These are phyloP conservation scores for Nasonia vitripennis DNA, from an alignment of 1,140 invertebrate species.

Conservation along the genomic window DNA sequence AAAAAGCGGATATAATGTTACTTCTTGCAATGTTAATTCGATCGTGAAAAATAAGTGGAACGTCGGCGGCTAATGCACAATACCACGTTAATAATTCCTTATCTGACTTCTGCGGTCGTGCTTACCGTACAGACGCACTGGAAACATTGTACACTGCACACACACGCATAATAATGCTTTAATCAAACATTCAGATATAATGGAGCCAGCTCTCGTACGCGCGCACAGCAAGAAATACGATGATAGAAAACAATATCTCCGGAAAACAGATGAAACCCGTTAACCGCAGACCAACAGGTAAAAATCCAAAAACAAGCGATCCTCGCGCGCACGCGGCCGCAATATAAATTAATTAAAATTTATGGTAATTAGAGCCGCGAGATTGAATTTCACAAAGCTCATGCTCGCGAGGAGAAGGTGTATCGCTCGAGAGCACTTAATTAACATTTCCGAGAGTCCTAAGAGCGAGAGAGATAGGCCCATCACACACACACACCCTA, in stretches of 20 bases:
- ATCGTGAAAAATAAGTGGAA: neutral
- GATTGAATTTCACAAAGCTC: conserved; percentile 47
- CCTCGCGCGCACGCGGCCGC: neutral
- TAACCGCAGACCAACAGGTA: neutral
- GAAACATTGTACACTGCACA: neutral
- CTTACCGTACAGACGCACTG: neutral
- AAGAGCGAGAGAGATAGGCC: neutral
- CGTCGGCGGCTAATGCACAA: neutral
- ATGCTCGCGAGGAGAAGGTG: neutral
- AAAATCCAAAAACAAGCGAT: neutral
- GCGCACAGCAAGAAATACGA: neutral
- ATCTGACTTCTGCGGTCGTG: neutral
- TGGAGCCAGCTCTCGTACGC: neutral
- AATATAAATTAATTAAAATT: conserved; percentile 50
- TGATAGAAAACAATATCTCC: neutral
- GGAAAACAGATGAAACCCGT: neutral
- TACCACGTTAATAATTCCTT: neutral
- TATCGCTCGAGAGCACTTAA: conserved; percentile 43
- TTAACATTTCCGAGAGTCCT: conserved; percentile 44
- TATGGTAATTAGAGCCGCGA: conserved; percentile 45
- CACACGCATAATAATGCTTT: neutral
- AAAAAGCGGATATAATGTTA: neutral
- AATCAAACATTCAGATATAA: conserved; percentile 1
- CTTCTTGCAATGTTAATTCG: neutral
- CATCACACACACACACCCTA: neutral